Base-by-base conservation (phyloP, 2,888 invertebrate species). In the Drosophila seclusa region DNA sequence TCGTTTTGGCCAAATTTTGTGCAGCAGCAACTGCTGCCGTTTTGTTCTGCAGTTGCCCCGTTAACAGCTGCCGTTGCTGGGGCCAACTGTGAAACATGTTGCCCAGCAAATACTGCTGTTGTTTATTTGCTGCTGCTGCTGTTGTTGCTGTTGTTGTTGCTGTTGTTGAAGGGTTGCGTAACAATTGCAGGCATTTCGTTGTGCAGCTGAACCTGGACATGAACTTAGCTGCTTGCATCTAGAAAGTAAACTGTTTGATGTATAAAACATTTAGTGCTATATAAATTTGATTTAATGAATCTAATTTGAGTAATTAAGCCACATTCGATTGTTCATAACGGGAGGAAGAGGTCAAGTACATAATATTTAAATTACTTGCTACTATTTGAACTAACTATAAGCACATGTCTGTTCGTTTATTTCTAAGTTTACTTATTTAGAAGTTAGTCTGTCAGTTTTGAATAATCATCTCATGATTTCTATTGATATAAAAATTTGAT, bases 1-100 rank as follows among this genome's bases (percentile, higher is more conserved):
- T 83, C 68, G 81, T 81, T 88, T 88, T 87, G 86, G 83, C 86
- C 86, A 90, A 90, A 88, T 89, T 86, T 73, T 82, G 75, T 74
- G 67, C 87, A 69, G 36, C 75, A 58, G 49, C 71, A 50, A 69
- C 66, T 49, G 70, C 73, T 73, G 78, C 80, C 71, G 80, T 80
- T 79, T 75, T 65, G 69, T 73, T 68, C 74, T 73, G 79, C 75
- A 59, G 64, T 64, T 76, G 58, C 66, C 61, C 71, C 66, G 80
- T 55, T 67, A 63, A 65, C 82, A 73, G 80, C 70, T 79, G 88
- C 80, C 68, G 68, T 59, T 64, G 76, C 66, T 57, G 50, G 65
- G 76, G 68, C 75, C 61, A 65, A 72, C 85, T 72, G 66, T 68
- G 62, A 81, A 82, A 75, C 84, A 83, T 76, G 89, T 72, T 83